phyloP scores from a whole-genome alignment of 2,113 vertebrate species.

The Anser brachyrhynchus region DNA sequence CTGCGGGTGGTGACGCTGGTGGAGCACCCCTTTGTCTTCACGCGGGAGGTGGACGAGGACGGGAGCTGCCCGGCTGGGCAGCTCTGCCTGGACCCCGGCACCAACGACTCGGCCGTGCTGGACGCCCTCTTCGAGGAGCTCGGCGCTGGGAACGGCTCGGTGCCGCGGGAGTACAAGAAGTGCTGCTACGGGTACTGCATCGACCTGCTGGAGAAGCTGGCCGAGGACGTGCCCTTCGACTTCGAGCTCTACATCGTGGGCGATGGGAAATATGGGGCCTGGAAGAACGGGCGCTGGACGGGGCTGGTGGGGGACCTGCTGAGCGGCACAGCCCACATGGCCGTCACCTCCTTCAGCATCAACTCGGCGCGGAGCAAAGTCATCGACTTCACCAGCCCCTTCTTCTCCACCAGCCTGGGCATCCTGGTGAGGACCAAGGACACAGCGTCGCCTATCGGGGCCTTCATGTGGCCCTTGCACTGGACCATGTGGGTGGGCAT shows the following conservation, averaged over 20 bases:
- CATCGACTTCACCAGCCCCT: constrained; percentile 96
- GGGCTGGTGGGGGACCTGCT: constrained; percentile 93
- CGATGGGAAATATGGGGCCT: constrained; percentile 90
- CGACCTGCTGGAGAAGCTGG: constrained; percentile 90
- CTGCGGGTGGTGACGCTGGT: constrained; percentile 90
- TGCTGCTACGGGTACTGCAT: constrained; percentile 98
- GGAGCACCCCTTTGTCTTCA: constrained; percentile 92
- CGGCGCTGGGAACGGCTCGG: constrained; percentile 67
- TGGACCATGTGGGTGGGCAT: constrained; percentile 99
- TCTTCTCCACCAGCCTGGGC: constrained; percentile 97
- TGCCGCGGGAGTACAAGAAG: constrained; percentile 78
- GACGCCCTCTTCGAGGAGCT: constrained; percentile 80
- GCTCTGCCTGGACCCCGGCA: constrained; percentile 86
- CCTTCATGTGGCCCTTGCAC: constrained; percentile 97
- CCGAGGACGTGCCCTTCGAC: constrained; percentile 89
- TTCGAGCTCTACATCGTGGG: constrained; percentile 96
- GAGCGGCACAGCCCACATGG: constrained; percentile 90
- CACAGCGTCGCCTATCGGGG: constrained; percentile 90
- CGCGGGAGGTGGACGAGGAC: constrained; percentile 86
- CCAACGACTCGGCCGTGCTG: constrained; percentile 80
- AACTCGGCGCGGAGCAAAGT: constrained; percentile 92
- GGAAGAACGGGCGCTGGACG: constrained; percentile 89
- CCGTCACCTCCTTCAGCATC: constrained; percentile 95
- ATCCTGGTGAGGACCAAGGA: constrained; percentile 93
- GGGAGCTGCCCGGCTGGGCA: constrained; percentile 88